Base-by-base conservation (phyloP, 2,113 vertebrate species). In the Deroptyus accipitrinus region DNA sequence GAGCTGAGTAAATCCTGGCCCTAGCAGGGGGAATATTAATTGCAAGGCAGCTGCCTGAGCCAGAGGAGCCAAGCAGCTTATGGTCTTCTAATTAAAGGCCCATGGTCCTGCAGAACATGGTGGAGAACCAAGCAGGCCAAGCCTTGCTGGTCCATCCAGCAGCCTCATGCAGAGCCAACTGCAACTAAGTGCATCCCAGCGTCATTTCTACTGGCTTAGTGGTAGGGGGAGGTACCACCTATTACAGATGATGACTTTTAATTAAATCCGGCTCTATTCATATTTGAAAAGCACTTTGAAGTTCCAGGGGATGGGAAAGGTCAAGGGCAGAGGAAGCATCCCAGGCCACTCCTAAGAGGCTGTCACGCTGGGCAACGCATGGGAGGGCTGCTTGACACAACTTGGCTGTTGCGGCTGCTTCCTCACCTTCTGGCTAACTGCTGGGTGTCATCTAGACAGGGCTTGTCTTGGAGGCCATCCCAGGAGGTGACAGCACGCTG, bases 1-100 rank as follows among this genome's bases (percentile, higher is more conserved):
- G 92, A 92, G 94, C 3, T 0, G 48, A 92, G 48, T 86, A 95
- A 97, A 96, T 84, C 86, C 69, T 49, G 73, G 90, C 77, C 90
- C 77, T 96, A 77, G 94, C 92, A 95, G 94, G 86, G 57, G 83
- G 80, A 95, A 94, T 79, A 89, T 84, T 96, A 95, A 96, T 86
- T 95, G 96, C 63, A 64, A 88, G 44, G 81, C 22, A n/a, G 92
- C 90, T 94, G 95, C 83, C 86, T 76, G 94, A 86, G 95, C 79
- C 78, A 64, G 66, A 70, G 92, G 44, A 96, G 92, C 90, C 96
- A 92, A 93, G 88, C 86, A 94, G 90, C 92, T 95, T 92, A 94
- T 7, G 27, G 77, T 55, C 80, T 86, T 90, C 85, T 96, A 92
- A 95, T 96, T 96, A 96, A 93, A 82, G 86, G 76, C 69, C 70